Evolutionary conservation across 1,140 invertebrate genomes (phyloP).

Genomic region (Hyposmocoma kahamanoa): DNA sequence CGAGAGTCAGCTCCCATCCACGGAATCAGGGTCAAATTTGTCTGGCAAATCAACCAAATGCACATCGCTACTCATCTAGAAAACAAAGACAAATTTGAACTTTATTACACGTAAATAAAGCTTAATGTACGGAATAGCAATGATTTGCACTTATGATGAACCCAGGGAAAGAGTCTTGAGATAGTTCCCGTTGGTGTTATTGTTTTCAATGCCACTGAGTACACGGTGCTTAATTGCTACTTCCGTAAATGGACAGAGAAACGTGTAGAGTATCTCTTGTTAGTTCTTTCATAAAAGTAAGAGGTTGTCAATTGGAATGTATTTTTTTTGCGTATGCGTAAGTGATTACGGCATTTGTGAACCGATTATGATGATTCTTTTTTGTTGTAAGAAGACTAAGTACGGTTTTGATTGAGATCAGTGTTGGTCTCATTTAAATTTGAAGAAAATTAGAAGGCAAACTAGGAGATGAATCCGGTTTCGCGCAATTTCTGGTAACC

Average conservation of each 20-base stretch:
- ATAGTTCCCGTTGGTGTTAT: constrained; percentile 50
- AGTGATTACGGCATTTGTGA: not conserved
- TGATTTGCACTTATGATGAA: constrained; percentile 11
- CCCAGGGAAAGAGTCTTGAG: constrained; percentile 42
- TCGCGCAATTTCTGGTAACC: no score
- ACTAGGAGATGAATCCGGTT: no score
- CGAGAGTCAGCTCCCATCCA: constrained; percentile 36
- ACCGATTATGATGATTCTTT: not conserved
- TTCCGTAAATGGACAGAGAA: constrained; percentile 41
- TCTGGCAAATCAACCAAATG: constrained; percentile 40
- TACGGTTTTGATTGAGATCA: not conserved
- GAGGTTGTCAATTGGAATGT: no score
- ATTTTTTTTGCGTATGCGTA: no score
- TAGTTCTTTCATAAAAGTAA: no score
- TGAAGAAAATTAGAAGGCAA: no score
- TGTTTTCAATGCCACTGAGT: constrained; percentile 53
- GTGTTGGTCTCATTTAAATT: constrained; percentile 7
- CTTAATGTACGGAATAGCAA: not conserved
- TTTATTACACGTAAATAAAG: constrained; percentile 29
- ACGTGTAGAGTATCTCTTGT: constrained; percentile 23
- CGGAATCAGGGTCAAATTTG: constrained; percentile 19
- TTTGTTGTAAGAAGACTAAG: not conserved
- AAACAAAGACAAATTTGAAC: constrained; percentile 43
- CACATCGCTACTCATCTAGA: constrained; percentile 2
- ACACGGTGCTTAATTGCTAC: constrained; percentile 54